A percentile compares a stretch with the other conserved stretches of the same genome.
Evolutionary conservation across 2,888 invertebrate species (phyloP).

Genomic region (Amiota mariae): DNA sequence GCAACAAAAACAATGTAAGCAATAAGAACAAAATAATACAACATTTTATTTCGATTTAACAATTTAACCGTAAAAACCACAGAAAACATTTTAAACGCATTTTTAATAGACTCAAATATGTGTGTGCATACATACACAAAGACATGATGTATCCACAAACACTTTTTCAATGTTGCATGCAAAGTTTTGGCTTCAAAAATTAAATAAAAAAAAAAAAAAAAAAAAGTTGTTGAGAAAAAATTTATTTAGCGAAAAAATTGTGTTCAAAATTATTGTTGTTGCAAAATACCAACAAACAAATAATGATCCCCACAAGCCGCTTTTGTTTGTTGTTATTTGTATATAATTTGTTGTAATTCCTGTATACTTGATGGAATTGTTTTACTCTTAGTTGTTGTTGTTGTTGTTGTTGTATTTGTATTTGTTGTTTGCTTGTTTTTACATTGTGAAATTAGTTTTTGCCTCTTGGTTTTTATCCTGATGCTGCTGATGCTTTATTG

Average conservation of each 20-base stretch:
- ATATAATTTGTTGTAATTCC: conserved; percentile 23
- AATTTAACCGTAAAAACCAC: conserved; percentile 59
- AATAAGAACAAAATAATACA: conserved; percentile 38
- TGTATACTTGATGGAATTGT: too few species aligned
- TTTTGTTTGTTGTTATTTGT: conserved; percentile 26
- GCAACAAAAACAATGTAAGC: not conserved
- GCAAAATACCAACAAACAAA: not conserved
- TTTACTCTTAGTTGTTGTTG: conserved; percentile 6
- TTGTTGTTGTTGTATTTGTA: conserved; percentile 43
- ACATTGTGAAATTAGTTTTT: conserved; percentile 29
- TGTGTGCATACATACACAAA: conserved; percentile 55
- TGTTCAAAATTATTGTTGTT: conserved; percentile 12
- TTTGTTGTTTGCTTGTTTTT: conserved; percentile 50
- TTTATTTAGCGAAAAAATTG: conserved; percentile 1
- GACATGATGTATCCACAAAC: not conserved
- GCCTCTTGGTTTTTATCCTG: conserved; percentile 34
- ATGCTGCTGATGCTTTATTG: conserved; percentile 43
- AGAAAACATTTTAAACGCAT: conserved; percentile 59
- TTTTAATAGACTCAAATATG: conserved; percentile 72
- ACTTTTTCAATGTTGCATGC: not conserved
- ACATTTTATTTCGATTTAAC: conserved; percentile 67
- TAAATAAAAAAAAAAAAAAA: not conserved
- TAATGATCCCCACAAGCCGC: not conserved
- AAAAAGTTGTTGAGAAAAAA: not conserved
- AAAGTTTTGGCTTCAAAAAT: too few species aligned